Base-by-base conservation (phyloP, 2,113 vertebrate genomes). In the Todiramphus chloris region DNA sequence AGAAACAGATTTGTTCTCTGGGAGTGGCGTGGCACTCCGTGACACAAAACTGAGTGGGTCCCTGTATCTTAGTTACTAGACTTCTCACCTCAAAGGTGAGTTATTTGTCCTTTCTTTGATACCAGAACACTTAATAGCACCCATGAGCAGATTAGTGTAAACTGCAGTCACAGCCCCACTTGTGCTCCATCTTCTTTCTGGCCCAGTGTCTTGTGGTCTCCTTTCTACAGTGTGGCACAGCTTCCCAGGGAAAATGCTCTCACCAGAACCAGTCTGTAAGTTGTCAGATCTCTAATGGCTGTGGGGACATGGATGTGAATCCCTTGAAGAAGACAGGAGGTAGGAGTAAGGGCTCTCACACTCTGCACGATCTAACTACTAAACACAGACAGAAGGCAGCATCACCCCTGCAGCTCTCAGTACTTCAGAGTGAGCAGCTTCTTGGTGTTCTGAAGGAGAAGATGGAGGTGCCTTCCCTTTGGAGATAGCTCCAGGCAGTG, bases 221-320 rank as follows among this genome's bases (percentile, higher is more conserved):
- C 21, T 55, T 70, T 41, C 43, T 51, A 13, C 6, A 59, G 43
- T 3, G 7, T 30, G 39, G 51, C 41, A 87, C 33, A 46, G 35
- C 17, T 83, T 83, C 44, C 19, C 0, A 0, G 69, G 46, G 55
- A 77, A 86, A 86, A 74, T 0, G 0, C 8, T 56, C 23, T 70
- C 33, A 66, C 60, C 39, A 58, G 66, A 73, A 67, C 11, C 30
- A 60, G 53, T 19, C 48, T 43, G 11, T 44, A 50, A 56, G 10
- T 5, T 78, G 46, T 56, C 2, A 8, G n/a, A 31, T 55, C 24
- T n/a, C 56, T 55, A 43, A 66, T 21, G 50, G 72, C 31, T 7
- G 1, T 10, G 30, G 28, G 35, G n/a, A 73, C 35, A 58, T 0
- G 0, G 44, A 56, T 5, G 9, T 51, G 59, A 91, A 48, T 63